Conservation (phyloP, 2,797 vertebrate genomes). For the Manis javanica region DNA sequence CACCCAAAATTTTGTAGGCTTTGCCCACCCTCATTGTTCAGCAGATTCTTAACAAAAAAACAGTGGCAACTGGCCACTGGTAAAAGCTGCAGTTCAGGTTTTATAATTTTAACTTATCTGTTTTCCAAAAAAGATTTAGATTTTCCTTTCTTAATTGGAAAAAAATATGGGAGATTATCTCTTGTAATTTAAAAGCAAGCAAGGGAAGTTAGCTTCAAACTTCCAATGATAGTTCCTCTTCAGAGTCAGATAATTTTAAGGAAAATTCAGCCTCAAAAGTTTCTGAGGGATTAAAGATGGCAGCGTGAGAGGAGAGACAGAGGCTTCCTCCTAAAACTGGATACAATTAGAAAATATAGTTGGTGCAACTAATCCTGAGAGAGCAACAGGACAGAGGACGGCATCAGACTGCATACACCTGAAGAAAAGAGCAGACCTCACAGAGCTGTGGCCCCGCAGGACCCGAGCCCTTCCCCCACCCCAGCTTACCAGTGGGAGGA, state of each 20-base stretch:
- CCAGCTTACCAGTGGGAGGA: too few relatives aligned
- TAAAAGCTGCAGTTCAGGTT: neutral
- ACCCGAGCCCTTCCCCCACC: too few relatives aligned
- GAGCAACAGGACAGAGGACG: too few relatives aligned
- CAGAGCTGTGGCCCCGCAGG: too few relatives aligned
- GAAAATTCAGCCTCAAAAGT: neutral
- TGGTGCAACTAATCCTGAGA: too few relatives aligned
- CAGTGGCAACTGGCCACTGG: neutral
- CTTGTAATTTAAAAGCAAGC: slow-evolving; percentile 7
- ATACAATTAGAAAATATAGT: too few relatives aligned
- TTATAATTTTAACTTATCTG: slow-evolving; percentile 5
- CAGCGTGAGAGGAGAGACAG: too few relatives aligned
- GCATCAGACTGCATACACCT: too few relatives aligned
- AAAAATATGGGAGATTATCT: neutral
- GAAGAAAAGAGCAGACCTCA: too few relatives aligned
- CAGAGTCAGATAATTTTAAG: slow-evolving; percentile 12
- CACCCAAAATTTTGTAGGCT: neutral
- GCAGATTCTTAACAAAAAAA: neutral
- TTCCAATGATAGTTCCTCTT: neutral
- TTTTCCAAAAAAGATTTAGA: neutral
- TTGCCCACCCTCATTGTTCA: neutral
- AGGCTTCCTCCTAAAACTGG: too few relatives aligned
- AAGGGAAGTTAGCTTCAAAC: neutral
- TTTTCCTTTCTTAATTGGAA: neutral
- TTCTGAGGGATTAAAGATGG: too few relatives aligned